Conservation (phyloP, 2,888 invertebrate genomes). For the Graphium colonna region DNA sequence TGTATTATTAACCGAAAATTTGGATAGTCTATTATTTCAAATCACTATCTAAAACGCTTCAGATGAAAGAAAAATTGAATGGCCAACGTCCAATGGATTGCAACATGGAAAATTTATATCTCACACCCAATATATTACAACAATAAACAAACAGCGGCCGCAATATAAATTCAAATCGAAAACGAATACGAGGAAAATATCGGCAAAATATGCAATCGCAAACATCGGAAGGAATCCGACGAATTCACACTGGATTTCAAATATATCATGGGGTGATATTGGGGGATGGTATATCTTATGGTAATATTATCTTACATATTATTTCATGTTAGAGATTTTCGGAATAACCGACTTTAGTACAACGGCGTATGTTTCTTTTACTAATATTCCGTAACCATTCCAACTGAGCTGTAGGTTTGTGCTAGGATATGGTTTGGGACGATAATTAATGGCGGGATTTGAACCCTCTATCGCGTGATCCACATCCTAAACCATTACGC, state of each 20-base stretch:
- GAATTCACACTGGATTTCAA: background rate
- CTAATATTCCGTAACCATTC: no score
- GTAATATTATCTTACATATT: no score
- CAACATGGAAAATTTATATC: conserved; percentile 12
- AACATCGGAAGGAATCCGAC: background rate
- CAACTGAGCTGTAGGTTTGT: no score
- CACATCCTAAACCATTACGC: no score
- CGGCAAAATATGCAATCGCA: conserved; percentile 10
- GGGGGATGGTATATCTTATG: no score
- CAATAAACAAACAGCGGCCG: conserved; percentile 12
- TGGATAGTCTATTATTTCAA: conserved; percentile 3
- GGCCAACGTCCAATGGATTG: conserved; percentile 2
- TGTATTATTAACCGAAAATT: no score
- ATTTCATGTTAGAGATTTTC: no score
- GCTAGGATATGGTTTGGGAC: no score
- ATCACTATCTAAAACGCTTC: conserved; percentile 21
- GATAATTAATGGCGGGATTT: no score
- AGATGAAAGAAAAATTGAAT: conserved; percentile 14
- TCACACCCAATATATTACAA: conserved; percentile 12
- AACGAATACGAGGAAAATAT: conserved; percentile 23
- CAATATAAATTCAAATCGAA: background rate
- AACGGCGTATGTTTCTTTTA: no score
- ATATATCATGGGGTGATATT: background rate
- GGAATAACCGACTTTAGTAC: no score
- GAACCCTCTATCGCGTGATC: no score